Conservation (phyloP, 1,140 invertebrate genomes). For the Neotoxoptera formosana region DNA sequence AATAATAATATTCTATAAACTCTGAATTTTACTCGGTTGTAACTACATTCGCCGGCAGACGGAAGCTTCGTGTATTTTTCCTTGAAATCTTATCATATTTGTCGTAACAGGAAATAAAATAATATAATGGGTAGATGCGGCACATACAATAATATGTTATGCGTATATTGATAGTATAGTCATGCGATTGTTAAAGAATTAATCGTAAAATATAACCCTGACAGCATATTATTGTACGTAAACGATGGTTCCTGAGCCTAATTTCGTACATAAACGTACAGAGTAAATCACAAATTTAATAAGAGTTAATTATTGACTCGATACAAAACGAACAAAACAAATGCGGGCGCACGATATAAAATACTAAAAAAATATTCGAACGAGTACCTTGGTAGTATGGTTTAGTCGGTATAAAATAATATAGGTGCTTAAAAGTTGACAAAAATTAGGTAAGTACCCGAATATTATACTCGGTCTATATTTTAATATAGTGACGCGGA, state of each 20-base stretch:
- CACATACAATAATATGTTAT: neutral
- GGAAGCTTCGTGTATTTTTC: constrained; percentile 6
- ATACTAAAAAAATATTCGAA: neutral
- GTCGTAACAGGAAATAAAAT: constrained; percentile 31
- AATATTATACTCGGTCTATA: neutral
- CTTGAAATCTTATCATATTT: constrained; percentile 43
- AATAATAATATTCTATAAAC: neutral
- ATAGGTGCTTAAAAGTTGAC: constrained; percentile 12
- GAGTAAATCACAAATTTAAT: neutral
- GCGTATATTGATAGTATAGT: constrained; percentile 34
- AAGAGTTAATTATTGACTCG: neutral
- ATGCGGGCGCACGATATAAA: neutral
- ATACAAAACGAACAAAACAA: neutral
- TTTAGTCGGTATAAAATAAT: neutral
- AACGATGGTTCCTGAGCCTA: neutral
- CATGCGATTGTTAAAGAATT: constrained; percentile 34
- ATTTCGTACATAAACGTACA: neutral
- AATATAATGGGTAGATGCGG: constrained; percentile 13
- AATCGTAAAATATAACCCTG: constrained; percentile 35
- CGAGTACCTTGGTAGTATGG: neutral
- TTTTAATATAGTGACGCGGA: neutral
- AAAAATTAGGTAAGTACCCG: neutral
- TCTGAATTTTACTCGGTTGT: neutral
- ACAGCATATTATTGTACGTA: neutral
- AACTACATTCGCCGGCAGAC: neutral